Evolutionary conservation across 2,797 vertebrate species (phyloP).

Genomic region (Antrozous pallidus): DNA sequence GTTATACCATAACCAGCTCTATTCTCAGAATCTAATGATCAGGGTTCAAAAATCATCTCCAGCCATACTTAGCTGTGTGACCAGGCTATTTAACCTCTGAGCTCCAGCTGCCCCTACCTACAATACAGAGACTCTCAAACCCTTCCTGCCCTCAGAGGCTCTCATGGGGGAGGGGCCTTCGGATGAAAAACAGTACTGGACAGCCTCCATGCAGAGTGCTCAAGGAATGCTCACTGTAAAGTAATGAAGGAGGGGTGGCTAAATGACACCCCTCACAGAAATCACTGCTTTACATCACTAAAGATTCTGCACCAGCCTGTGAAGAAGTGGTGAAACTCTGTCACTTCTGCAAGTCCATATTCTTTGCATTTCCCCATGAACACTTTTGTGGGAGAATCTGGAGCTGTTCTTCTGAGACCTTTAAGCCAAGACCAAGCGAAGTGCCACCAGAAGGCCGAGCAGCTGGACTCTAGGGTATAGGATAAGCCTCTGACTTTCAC

Average conservation of each 20-base stretch:
- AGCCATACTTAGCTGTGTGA: not conserved
- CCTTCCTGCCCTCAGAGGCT: not conserved
- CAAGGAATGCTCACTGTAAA: too few species aligned
- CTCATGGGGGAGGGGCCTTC: not conserved
- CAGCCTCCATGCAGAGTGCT: not conserved
- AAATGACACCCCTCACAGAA: not conserved
- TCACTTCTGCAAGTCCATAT: not conserved
- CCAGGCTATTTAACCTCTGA: not conserved
- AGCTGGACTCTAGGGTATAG: not conserved
- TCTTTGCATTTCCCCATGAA: not conserved
- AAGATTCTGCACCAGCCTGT: too few species aligned
- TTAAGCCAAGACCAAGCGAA: not conserved
- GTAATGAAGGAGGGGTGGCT: too few species aligned
- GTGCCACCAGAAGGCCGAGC: not conserved
- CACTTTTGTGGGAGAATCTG: not conserved
- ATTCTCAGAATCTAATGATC: not conserved
- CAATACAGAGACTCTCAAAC: not conserved
- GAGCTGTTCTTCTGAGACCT: not conserved
- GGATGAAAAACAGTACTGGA: not conserved
- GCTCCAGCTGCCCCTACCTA: not conserved
- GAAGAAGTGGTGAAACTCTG: not conserved
- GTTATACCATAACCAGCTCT: not conserved
- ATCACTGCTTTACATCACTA: not conserved
- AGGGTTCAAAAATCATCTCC: not conserved
- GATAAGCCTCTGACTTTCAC: not conserved